These are phyloP conservation scores for Micrasema longulum DNA, from an alignment of 1,140 invertebrate species.

Conservation along the genomic window DNA sequence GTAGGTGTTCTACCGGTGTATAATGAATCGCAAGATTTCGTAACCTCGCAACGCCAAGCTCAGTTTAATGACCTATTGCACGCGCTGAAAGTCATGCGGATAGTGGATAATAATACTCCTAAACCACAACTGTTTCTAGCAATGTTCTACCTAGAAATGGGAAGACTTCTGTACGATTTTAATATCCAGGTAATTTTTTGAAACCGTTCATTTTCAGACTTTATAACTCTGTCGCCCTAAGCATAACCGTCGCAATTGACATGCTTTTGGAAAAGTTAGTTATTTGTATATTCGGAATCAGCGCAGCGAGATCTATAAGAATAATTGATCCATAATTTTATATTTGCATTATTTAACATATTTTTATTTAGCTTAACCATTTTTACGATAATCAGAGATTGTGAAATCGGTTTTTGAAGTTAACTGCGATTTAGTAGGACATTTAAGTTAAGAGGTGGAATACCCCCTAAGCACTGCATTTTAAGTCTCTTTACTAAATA, in stretches of 20 bases:
- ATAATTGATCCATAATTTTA: too few relatives aligned
- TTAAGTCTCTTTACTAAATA: too few relatives aligned
- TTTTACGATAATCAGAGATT: too few relatives aligned
- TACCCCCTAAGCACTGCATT: too few relatives aligned
- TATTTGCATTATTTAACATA: too few relatives aligned
- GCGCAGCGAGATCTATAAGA: too few relatives aligned
- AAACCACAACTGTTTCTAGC: constrained; percentile 71
- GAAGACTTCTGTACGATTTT: constrained; percentile 63
- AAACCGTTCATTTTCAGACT: background rate
- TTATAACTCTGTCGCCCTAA: too few relatives aligned
- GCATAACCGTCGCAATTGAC: background rate
- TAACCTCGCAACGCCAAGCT: constrained; percentile 76
- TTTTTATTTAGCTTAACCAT: too few relatives aligned
- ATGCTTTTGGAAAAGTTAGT: background rate
- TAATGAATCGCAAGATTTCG: constrained; percentile 79
- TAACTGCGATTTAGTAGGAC: too few relatives aligned
- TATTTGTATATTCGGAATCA: background rate
- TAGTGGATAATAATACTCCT: constrained; percentile 69
- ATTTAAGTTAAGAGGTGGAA: too few relatives aligned
- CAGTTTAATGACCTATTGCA: constrained; percentile 82
- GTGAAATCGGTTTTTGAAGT: too few relatives aligned
- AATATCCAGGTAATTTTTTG: constrained; percentile 51
- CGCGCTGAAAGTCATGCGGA: constrained; percentile 76
- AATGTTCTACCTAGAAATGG: constrained; percentile 75
- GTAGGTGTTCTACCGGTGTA: constrained; percentile 80